These are phyloP conservation scores for Monopis laevigella DNA, from an alignment of 2,888 invertebrate genomes.

Conservation along the genomic window DNA sequence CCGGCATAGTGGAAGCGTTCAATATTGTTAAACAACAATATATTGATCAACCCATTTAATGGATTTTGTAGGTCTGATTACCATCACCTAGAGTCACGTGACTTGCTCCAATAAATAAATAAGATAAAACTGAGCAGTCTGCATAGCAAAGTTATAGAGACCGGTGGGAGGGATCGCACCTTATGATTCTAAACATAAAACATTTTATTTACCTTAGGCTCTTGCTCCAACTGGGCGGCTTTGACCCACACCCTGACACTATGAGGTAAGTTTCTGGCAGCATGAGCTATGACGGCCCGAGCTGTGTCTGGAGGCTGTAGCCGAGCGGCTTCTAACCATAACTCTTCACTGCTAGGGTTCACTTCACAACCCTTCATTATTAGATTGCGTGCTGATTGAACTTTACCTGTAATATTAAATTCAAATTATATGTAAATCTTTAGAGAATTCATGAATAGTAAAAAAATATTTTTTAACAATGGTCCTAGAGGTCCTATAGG, in stretches of 20 bases:
- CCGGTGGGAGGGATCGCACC: too few species aligned
- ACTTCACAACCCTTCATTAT: slow-evolving; percentile 99
- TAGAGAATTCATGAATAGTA: neutral
- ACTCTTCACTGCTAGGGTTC: slow-evolving; percentile 95
- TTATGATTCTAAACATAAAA: neutral
- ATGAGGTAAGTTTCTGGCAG: slow-evolving; percentile 92
- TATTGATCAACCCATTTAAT: too few species aligned
- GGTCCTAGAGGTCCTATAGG: neutral
- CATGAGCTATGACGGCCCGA: slow-evolving; percentile 95
- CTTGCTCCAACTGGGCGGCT: slow-evolving; percentile 94
- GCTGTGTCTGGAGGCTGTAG: slow-evolving; percentile 94
- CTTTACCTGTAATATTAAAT: slow-evolving; percentile 62
- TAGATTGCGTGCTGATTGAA: slow-evolving; percentile 95
- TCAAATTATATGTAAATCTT: neutral
- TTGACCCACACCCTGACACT: slow-evolving; percentile 98
- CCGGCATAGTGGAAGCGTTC: too few species aligned
- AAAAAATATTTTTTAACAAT: neutral
- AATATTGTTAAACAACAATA: too few species aligned
- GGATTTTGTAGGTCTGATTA: too few species aligned
- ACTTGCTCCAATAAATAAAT: too few species aligned
- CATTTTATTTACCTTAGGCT: slow-evolving; percentile 73
- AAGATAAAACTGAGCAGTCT: too few species aligned
- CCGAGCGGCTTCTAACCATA: slow-evolving; percentile 97
- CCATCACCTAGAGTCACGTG: too few species aligned
- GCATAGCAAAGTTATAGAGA: too few species aligned